Evolutionary conservation across 2,888 invertebrate species (phyloP).

Genomic region (Melolontha melolontha): DNA sequence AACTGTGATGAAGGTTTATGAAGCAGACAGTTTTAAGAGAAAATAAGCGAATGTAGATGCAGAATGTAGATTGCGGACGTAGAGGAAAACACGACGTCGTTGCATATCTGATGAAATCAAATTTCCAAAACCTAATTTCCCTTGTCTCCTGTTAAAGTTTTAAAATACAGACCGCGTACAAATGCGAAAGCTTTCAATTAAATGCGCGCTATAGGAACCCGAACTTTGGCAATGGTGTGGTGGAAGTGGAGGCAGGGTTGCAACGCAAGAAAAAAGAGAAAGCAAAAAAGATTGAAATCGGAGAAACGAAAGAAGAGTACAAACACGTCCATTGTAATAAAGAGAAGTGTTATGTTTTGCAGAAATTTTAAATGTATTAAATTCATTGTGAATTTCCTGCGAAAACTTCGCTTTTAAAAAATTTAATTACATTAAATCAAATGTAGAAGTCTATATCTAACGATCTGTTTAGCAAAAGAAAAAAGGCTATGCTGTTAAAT

Average conservation of each 20-base stretch:
- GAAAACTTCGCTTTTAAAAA: constrained; percentile 30
- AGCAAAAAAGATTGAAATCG: constrained; percentile 22
- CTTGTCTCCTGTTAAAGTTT: constrained; percentile 38
- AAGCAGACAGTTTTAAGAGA: constrained; percentile 16
- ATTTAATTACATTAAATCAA: constrained; percentile 34
- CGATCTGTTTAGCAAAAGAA: constrained; percentile 1
- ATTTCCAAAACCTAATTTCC: constrained; percentile 43
- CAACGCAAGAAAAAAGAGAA: background rate
- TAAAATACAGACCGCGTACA: constrained; percentile 24
- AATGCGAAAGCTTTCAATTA: constrained; percentile 28
- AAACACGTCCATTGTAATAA: constrained; percentile 21
- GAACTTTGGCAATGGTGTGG: background rate
- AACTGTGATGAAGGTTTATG: constrained; percentile 29
- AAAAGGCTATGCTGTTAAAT: background rate
- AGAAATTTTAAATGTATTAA: constrained; percentile 29
- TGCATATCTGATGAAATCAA: constrained; percentile 38
- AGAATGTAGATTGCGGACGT: constrained; percentile 3
- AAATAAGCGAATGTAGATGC: background rate
- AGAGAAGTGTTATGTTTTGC: constrained; percentile 29
- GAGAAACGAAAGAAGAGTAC: constrained; percentile 14
- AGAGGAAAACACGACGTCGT: constrained; percentile 13
- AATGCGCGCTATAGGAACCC: background rate
- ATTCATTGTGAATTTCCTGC: constrained; percentile 15
- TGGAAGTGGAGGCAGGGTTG: background rate
- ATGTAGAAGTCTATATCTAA: constrained; percentile 16